Percentiles rank a stretch among this genome's conserved stretches.
Conservation (phyloP, 2,888 invertebrate species). For the Anagyrus pseudococci region DNA sequence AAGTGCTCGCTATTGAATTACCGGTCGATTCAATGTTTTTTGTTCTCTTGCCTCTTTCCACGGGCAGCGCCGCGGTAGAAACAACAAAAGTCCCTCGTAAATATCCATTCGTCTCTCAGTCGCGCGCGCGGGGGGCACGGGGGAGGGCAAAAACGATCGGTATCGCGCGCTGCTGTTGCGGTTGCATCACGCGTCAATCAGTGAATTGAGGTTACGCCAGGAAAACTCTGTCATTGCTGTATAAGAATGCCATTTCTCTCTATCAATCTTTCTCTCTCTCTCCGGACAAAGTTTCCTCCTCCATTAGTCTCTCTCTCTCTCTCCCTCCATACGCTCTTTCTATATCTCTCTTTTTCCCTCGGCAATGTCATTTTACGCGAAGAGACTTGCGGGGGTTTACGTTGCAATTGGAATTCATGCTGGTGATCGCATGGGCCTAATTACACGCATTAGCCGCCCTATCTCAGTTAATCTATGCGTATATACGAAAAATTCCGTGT, state of each 20-base stretch:
- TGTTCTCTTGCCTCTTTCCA: not conserved
- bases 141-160: slow-evolving; percentile 29
- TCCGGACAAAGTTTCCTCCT: slow-evolving; percentile 19
- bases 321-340: not conserved
- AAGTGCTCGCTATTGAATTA: no score
- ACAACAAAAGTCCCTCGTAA: slow-evolving; percentile 24
- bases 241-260: slow-evolving; percentile 27
- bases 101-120: slow-evolving; percentile 13
- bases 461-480: no score
- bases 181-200: slow-evolving; percentile 36
- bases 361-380: no score
- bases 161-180: slow-evolving; percentile 12
- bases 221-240: slow-evolving; percentile 30
- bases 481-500: no score
- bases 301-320: slow-evolving; percentile 3
- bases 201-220: slow-evolving; percentile 34
- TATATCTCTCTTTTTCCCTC: no score
- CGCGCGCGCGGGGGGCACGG: no score
- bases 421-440: no score
- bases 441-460: no score
- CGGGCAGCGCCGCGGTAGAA: not conserved
- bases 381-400: no score
- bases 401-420: no score
- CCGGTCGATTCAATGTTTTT: no score
- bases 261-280: not conserved